Evolutionary conservation across 2,888 invertebrate genomes (phyloP).

Genomic region (Diogma glabrata): DNA sequence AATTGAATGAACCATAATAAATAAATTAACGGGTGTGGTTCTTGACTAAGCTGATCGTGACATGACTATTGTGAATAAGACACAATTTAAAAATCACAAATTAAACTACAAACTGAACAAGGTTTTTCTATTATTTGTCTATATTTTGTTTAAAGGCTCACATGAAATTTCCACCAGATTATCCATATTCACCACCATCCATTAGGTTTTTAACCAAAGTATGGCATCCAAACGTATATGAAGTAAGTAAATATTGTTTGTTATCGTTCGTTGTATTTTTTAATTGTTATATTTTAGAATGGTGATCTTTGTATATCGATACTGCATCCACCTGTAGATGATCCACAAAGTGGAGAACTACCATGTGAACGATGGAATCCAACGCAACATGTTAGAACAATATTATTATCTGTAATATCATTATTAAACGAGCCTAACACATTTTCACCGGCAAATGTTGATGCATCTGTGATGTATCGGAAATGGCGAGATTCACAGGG

Average conservation of each 20-base stretch:
- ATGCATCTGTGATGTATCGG: conserved; percentile 98
- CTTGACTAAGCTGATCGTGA: no score
- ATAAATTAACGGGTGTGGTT: no score
- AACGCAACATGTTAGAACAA: conserved; percentile 98
- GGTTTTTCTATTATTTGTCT: no score
- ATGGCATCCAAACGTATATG: conserved; percentile 99
- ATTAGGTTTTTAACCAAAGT: conserved; percentile 98
- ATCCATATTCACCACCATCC: conserved; percentile 97
- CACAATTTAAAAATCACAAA: no score
- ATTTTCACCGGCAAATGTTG: conserved; percentile 98
- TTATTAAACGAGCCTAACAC: conserved; percentile 99
- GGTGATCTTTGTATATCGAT: conserved; percentile 99
- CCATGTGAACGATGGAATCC: conserved; percentile 99
- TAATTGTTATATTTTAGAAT: conserved; percentile 50
- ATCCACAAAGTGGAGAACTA: conserved; percentile 96
- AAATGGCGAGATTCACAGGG: conserved; percentile 98
- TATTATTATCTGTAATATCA: conserved; percentile 95
- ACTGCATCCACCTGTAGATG: conserved; percentile 96
- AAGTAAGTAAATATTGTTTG: conserved; percentile 53
- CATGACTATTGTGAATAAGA: no score
- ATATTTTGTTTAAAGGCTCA: conserved; percentile 67
- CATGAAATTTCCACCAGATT: conserved; percentile 97
- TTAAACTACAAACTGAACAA: no score
- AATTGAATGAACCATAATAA: no score
- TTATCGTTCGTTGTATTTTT: neutral